Evolutionary conservation across 2,797 vertebrate species (phyloP).

Genomic region (Hybognathus amarus): DNA sequence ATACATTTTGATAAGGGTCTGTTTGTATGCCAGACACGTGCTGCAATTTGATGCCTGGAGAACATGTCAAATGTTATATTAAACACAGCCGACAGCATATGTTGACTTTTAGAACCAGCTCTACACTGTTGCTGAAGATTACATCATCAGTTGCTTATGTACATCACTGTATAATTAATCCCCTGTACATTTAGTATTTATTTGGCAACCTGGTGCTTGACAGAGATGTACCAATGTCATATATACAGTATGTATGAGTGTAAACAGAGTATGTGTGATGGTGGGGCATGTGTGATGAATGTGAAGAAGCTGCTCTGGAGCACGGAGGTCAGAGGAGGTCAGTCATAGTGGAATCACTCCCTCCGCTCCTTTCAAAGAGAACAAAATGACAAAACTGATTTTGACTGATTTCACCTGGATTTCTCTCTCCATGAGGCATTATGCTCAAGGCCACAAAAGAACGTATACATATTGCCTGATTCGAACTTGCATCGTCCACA

Average conservation of each 20-base stretch:
- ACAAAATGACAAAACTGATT: constrained; percentile 3
- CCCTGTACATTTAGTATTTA: constrained; percentile 52
- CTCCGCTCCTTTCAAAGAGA: constrained; percentile 13
- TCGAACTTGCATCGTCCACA: background rate
- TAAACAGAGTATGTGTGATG: constrained; percentile 31
- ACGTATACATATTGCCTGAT: background rate
- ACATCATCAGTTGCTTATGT: constrained; percentile 57
- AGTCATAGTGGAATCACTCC: constrained; percentile 29
- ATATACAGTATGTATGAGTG: constrained; percentile 55
- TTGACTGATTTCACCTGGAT: constrained; percentile 51
- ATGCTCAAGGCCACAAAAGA: background rate
- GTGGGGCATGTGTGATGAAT: constrained; percentile 15
- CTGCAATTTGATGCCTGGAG: constrained; percentile 1
- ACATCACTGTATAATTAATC: constrained; percentile 59
- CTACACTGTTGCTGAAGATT: constrained; percentile 54
- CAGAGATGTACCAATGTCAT: constrained; percentile 40
- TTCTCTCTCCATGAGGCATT: constrained; percentile 22
- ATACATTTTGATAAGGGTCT: background rate
- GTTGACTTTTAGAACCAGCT: constrained; percentile 53
- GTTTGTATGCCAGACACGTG: background rate
- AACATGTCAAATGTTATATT: constrained; percentile 39
- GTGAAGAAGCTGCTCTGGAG: constrained; percentile 27
- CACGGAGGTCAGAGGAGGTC: constrained; percentile 51
- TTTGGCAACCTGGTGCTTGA: constrained; percentile 52
- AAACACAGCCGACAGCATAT: constrained; percentile 19